These are phyloP conservation scores for Drosophila carrolli DNA, from an alignment of 1,140 invertebrate genomes.

Conservation along the genomic window DNA sequence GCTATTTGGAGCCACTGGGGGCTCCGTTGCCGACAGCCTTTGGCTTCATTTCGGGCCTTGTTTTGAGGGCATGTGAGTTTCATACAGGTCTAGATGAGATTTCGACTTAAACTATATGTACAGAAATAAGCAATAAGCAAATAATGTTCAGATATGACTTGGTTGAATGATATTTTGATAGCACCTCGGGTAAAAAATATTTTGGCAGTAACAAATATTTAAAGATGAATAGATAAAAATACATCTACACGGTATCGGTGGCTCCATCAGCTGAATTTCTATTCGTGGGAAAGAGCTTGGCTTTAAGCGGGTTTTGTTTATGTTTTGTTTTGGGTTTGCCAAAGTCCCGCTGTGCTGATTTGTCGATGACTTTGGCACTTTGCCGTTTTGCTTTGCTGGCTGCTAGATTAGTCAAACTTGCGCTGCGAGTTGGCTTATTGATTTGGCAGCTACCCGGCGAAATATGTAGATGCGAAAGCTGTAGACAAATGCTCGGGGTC, in stretches of 20 bases:
- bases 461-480: constrained; percentile 15
- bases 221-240: not conserved
- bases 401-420: constrained; percentile 24
- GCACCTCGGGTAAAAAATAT: too few relatives aligned
- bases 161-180: too few relatives aligned
- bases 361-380: constrained; percentile 75
- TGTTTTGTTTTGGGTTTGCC: constrained; percentile 47
- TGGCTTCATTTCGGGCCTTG: constrained; percentile 36
- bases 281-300: not conserved
- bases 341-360: constrained; percentile 60
- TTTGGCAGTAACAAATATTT: too few relatives aligned
- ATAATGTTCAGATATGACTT: too few relatives aligned
- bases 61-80: constrained; percentile 6
- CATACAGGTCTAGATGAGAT: not conserved
- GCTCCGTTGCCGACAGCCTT: constrained; percentile 45
- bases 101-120: not conserved
- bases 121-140: too few relatives aligned
- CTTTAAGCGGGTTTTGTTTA: constrained; percentile 50
- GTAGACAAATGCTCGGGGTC: constrained; percentile 32
- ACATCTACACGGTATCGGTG: constrained; percentile 18
- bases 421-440: constrained; percentile 59
- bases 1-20: not conserved
- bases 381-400: constrained; percentile 41
- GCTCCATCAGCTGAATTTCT: constrained; percentile 1
- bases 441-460: constrained; percentile 39